Conservation (phyloP, 2,113 vertebrate species). For the Tachysurus fulvidraco region DNA sequence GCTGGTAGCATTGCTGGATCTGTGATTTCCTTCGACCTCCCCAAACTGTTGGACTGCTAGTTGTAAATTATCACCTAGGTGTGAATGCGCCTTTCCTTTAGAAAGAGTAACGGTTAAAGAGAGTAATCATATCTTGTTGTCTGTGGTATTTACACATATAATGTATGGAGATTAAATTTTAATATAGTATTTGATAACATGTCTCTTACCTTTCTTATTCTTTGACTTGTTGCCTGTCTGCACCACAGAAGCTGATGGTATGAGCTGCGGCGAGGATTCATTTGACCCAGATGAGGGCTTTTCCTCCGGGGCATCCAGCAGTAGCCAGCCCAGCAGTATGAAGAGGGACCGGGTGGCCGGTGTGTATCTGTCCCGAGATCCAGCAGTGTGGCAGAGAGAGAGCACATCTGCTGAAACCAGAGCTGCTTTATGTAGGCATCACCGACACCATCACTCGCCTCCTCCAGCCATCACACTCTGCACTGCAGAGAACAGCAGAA, state of each 20-base stretch:
- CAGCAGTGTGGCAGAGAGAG: constrained; percentile 59
- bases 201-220: neutral
- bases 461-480: constrained; percentile 48
- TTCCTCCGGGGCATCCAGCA: constrained; percentile 96
- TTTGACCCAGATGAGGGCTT: constrained; percentile 97
- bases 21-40: neutral
- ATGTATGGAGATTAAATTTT: neutral
- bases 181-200: neutral
- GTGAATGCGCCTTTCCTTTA: neutral
- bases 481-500: constrained; percentile 56
- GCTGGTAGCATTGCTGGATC: neutral
- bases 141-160: neutral
- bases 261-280: constrained; percentile 89
- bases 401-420: constrained; percentile 36
- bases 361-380: constrained; percentile 76
- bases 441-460: constrained; percentile 70
- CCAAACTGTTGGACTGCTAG: neutral
- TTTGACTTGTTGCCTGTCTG: constrained; percentile 10
- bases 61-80: neutral
- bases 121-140: neutral
- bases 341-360: constrained; percentile 81
- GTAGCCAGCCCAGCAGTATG: constrained; percentile 88
- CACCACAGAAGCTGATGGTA: constrained; percentile 81
- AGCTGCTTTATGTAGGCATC: constrained; percentile 69
- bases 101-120: neutral